phyloP scores from a whole-genome alignment of 2,113 vertebrate genomes.

The Oncorhynchus mykiss region DNA sequence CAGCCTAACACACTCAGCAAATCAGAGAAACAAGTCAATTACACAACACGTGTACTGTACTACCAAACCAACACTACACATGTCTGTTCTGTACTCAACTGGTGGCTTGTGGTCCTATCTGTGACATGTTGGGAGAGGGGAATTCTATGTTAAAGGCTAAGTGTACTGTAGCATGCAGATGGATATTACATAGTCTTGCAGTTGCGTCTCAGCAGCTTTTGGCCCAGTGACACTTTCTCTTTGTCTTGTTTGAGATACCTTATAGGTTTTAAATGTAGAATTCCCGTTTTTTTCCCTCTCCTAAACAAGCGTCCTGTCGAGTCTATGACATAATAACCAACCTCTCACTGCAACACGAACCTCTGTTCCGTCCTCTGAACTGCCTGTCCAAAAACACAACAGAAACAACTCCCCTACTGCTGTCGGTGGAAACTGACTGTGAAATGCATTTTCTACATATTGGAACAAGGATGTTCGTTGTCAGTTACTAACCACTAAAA shows the following conservation, averaged over 20 bases:
- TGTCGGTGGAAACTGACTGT: slow-evolving; percentile 13
- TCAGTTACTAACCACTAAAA: slow-evolving; percentile 62
- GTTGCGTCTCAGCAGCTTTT: slow-evolving; percentile 8
- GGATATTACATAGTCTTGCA: slow-evolving; percentile 4
- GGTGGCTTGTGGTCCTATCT: slow-evolving; percentile 31
- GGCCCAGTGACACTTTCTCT: background rate
- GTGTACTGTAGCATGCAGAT: slow-evolving; percentile 7
- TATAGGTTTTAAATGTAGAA: slow-evolving; percentile 46
- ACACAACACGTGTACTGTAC: background rate
- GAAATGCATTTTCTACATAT: slow-evolving; percentile 23
- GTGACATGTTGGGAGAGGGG: slow-evolving; percentile 53
- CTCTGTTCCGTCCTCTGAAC: slow-evolving; percentile 33
- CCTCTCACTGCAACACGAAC: slow-evolving; percentile 48
- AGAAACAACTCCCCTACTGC: background rate
- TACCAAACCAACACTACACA: slow-evolving; percentile 12
- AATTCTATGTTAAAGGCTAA: slow-evolving; percentile 58
- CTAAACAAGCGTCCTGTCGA: slow-evolving; percentile 21
- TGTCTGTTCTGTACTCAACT: slow-evolving; percentile 35
- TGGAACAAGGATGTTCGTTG: background rate
- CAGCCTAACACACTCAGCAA: slow-evolving; percentile 16
- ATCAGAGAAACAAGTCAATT: background rate
- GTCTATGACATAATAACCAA: slow-evolving; percentile 28
- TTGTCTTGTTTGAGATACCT: background rate
- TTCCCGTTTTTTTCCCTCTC: slow-evolving; percentile 51
- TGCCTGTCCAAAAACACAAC: slow-evolving; percentile 35